Evolutionary conservation across 2,113 vertebrate species (phyloP).

Genomic region (Neotoma lepida): DNA sequence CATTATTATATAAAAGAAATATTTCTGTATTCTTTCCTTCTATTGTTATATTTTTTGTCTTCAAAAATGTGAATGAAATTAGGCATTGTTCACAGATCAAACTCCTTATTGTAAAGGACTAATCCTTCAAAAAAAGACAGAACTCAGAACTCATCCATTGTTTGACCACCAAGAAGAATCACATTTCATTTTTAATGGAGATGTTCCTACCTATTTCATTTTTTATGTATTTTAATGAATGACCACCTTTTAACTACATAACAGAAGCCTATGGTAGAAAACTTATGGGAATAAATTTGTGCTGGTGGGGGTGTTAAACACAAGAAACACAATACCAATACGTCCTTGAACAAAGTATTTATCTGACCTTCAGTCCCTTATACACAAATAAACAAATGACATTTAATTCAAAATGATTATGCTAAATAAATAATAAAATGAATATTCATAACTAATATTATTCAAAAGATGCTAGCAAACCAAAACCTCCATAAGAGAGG

Average conservation of each 20-base stretch:
- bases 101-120: slow-evolving; percentile 54
- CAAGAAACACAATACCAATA: neutral
- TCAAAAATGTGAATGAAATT: slow-evolving; percentile 44
- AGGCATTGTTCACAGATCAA: slow-evolving; percentile 59
- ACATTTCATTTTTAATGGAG: slow-evolving; percentile 54
- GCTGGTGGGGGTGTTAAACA: neutral
- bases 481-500: neutral
- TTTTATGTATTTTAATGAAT: slow-evolving; percentile 36
- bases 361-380: neutral
- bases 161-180: neutral
- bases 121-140: slow-evolving; percentile 35
- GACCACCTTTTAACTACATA: slow-evolving; percentile 28
- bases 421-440: neutral
- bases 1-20: slow-evolving; percentile 14
- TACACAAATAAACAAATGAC: slow-evolving; percentile 9
- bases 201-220: slow-evolving; percentile 7
- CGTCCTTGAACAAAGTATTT: slow-evolving; percentile 21
- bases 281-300: slow-evolving; percentile 45
- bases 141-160: slow-evolving; percentile 51
- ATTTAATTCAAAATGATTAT: neutral
- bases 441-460: neutral
- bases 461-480: slow-evolving; percentile 23
- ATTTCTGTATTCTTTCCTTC: slow-evolving; percentile 33
- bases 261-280: neutral
- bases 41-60: neutral